A percentile compares a stretch with the other conserved stretches of the same genome.
These are phyloP conservation scores for Coelogynopora nodosa DNA, from an alignment of 2,888 invertebrate species.

Conservation along the genomic window DNA sequence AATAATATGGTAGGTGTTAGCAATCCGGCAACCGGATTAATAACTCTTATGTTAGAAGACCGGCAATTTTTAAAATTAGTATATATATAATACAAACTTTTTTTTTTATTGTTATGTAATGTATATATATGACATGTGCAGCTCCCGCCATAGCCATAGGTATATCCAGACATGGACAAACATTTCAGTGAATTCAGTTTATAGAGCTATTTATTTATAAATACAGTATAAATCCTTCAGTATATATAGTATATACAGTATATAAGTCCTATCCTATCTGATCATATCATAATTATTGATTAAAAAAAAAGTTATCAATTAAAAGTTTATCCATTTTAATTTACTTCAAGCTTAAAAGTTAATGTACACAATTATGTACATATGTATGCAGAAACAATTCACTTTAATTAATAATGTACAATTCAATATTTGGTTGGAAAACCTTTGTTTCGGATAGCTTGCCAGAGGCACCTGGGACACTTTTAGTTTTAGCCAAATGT, in stretches of 20 bases:
- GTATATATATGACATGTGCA: no score
- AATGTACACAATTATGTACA: not conserved
- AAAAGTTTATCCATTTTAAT: not conserved
- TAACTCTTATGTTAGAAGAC: no score
- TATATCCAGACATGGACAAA: not conserved
- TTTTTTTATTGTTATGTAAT: no score
- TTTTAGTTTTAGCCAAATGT: not conserved
- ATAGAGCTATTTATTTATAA: not conserved
- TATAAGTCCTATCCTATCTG: not conserved
- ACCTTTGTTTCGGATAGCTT: not conserved
- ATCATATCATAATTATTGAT: not conserved
- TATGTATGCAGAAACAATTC: not conserved
- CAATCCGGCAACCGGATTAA: no score
- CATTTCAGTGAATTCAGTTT: not conserved
- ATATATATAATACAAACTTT: no score
- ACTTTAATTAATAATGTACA: not conserved
- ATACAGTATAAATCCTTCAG: not conserved
- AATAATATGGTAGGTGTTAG: no score
- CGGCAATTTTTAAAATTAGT: no score
- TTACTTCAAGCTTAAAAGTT: not conserved
- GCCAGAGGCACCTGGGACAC: not conserved
- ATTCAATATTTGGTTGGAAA: not conserved
- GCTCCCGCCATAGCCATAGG: not conserved
- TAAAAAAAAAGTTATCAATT: not conserved
- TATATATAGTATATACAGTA: not conserved